phyloP scores from a whole-genome alignment of 2,888 invertebrate species.

The Volucella zonaria region DNA sequence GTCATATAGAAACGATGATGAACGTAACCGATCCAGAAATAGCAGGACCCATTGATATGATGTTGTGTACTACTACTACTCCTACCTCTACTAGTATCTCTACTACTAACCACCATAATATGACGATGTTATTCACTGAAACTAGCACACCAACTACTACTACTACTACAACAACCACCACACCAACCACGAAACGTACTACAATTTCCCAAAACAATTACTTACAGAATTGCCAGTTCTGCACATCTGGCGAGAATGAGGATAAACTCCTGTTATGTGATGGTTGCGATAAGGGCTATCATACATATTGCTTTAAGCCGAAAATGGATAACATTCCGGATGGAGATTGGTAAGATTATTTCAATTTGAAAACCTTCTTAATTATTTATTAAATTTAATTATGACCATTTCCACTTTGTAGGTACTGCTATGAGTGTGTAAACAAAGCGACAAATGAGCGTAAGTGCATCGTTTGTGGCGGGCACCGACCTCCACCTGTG shows the following conservation, averaged over 20 bases:
- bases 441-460: slow-evolving; percentile 96
- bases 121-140: slow-evolving; percentile 72
- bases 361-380: background rate
- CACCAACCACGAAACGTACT: slow-evolving; percentile 81
- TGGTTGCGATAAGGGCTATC: slow-evolving; percentile 98
- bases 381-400: background rate
- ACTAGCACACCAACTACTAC: slow-evolving; percentile 74
- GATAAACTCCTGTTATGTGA: slow-evolving; percentile 97
- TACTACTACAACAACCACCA: slow-evolving; percentile 75
- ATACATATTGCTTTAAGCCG: slow-evolving; percentile 99
- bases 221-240: slow-evolving; percentile 97
- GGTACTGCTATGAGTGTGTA: slow-evolving; percentile 98
- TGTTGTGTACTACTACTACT: slow-evolving; percentile 74
- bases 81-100: slow-evolving; percentile 48
- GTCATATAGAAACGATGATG: slow-evolving; percentile 47
- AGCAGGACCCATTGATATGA: slow-evolving; percentile 48
- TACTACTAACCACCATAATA: slow-evolving; percentile 70
- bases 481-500: slow-evolving; percentile 84
- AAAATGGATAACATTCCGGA: slow-evolving; percentile 98
- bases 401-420: slow-evolving; percentile 77
- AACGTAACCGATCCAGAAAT: slow-evolving; percentile 19
- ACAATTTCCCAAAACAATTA: slow-evolving; percentile 77
- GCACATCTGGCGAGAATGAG: slow-evolving; percentile 97
- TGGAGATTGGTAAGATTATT: slow-evolving; percentile 93
- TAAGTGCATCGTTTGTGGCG: slow-evolving; percentile 97